phyloP scores from a whole-genome alignment of 1,140 invertebrate genomes.

The Physella acuta region DNA sequence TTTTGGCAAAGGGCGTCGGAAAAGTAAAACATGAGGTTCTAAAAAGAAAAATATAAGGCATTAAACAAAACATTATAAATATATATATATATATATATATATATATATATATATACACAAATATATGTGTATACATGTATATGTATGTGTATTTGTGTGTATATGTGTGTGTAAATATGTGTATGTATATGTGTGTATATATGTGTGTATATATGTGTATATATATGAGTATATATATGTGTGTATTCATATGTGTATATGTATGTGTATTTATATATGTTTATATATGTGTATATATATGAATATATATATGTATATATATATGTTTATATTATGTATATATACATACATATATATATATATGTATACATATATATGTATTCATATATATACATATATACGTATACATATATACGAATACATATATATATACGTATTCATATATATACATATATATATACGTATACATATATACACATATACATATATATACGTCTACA shows the following conservation, averaged over 20 bases:
- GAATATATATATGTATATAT: not conserved
- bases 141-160: not conserved
- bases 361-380: not conserved
- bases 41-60: constrained; percentile 28
- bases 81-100: not conserved
- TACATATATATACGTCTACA: not conserved
- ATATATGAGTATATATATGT: not conserved
- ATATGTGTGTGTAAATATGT: not conserved
- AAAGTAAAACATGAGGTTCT: constrained; percentile 54
- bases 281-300: not conserved
- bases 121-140: not conserved
- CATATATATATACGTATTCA: not conserved
- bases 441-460: not conserved
- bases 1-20: constrained; percentile 43
- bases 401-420: not conserved
- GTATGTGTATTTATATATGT: not conserved
- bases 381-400: not conserved
- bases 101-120: not conserved
- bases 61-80: not conserved
- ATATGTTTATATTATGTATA: too few species aligned
- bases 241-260: not conserved
- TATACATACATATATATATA: not conserved
- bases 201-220: not conserved
- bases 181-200: too few species aligned
- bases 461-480: not conserved